These are phyloP conservation scores for Carassius auratus DNA, from an alignment of 2,113 vertebrate genomes.

Conservation along the genomic window DNA sequence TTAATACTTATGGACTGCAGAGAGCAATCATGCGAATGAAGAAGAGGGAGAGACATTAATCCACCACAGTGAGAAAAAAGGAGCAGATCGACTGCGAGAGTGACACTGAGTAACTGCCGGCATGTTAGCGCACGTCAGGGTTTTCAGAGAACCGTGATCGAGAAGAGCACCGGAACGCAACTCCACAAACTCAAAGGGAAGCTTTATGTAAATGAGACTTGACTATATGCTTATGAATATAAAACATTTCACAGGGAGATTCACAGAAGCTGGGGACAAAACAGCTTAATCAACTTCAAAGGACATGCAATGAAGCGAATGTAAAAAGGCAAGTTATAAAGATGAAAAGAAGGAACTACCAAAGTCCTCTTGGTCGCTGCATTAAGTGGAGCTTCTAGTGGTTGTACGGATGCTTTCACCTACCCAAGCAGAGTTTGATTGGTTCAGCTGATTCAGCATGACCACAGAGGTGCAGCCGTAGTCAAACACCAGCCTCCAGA, in stretches of 20 bases:
- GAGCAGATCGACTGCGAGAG: conserved; percentile 6
- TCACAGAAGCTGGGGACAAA: conserved; percentile 37
- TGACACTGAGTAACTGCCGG: conserved; percentile 46
- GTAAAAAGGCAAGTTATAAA: conserved; percentile 10
- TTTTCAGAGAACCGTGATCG: conserved; percentile 39
- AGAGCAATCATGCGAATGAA: conserved; percentile 27
- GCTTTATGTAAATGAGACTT: conserved; percentile 29
- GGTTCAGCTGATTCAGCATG: conserved; percentile 98
- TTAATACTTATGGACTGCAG: conserved; percentile 48
- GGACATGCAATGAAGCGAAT: neutral
- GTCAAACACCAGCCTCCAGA: conserved; percentile 96
- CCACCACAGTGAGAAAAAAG: conserved; percentile 27
- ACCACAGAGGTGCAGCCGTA: conserved; percentile 95
- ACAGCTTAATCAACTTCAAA: conserved; percentile 40
- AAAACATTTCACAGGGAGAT: conserved; percentile 41
- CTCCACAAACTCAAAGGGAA: conserved; percentile 35
- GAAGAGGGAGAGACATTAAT: conserved; percentile 30
- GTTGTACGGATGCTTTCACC: conserved; percentile 53
- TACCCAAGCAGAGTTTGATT: conserved; percentile 97
- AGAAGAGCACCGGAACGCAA: conserved; percentile 19
- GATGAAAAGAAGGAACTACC: neutral
- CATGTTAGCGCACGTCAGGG: conserved; percentile 32
- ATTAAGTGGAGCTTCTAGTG: neutral
- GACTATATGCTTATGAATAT: conserved; percentile 31
- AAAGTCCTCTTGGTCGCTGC: neutral